Conservation (phyloP, 2,888 invertebrate genomes). For the Amiota communis region DNA sequence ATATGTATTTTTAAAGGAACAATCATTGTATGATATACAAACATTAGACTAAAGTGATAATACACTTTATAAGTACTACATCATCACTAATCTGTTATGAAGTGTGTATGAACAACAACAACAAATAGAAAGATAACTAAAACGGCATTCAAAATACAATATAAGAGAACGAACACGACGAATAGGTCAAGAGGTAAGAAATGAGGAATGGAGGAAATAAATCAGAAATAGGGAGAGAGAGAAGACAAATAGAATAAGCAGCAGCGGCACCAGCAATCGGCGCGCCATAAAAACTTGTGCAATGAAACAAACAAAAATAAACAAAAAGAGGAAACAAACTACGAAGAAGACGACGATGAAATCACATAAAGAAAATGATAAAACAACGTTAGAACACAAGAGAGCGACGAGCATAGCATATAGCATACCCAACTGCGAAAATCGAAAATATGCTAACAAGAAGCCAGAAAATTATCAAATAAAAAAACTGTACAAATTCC, state of each 20-base stretch:
- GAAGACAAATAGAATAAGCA: neutral
- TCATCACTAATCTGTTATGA: too few relatives aligned
- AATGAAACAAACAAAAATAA: constrained; percentile 20
- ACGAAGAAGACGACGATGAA: neutral
- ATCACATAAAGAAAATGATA: constrained; percentile 1
- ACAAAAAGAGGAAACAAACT: constrained; percentile 13
- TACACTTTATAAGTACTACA: too few relatives aligned
- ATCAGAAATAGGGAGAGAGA: too few relatives aligned
- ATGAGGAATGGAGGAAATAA: too few relatives aligned
- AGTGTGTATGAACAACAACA: neutral
- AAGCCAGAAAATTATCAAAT: constrained; percentile 13
- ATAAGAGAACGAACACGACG: constrained; percentile 1
- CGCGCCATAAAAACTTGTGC: neutral
- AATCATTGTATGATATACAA: too few relatives aligned
- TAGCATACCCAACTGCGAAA: neutral
- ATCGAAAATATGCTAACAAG: constrained; percentile 20
- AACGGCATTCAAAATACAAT: neutral
- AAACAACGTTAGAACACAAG: neutral
- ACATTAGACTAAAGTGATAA: too few relatives aligned
- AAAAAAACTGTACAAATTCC: constrained; percentile 29
- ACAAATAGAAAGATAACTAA: neutral
- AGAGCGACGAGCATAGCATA: constrained; percentile 7
- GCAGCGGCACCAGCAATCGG: neutral
- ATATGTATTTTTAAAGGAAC: too few relatives aligned
- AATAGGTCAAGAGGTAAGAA: too few relatives aligned